Evolutionary conservation across 2,888 invertebrate genomes (phyloP), one percentile per base, ranked within the genome.

Genomic region (Sylvicola fuscatus): DNA sequence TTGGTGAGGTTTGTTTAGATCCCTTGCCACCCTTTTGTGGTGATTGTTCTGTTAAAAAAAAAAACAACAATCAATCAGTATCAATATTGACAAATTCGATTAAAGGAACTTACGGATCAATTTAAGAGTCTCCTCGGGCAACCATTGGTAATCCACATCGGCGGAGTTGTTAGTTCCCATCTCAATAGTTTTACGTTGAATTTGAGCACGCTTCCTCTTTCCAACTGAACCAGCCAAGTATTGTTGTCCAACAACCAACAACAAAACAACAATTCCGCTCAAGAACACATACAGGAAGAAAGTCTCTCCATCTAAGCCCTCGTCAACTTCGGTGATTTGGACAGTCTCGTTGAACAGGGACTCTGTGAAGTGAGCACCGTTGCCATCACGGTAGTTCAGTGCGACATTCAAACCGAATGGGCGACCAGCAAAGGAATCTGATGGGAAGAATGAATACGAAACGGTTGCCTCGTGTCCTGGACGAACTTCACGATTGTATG

Each of bases 301-400:
- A 14, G 95, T 97, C 68, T 98, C 98, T 14, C 93, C 92, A 56
- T 97, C 97, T 39, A 98, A 66, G 37, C 95, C 93, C 58, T 93
- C 92, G 45, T 97, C 93, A 29, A 97, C 68, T 60, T 99, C 98
- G 3, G 89, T 73, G 38, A 98, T 84, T 59, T 84, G 84, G 21
- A 98, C 70, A 0, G 98, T 99, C 62, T 97, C 92, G 58, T 98
- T 98, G 69, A 86, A 98, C 3, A 98, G 89, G 31, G 95, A 86
- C 58, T 90, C 90, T 56, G 65, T 65, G 47, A 65, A 71, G 44
- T 57, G 61, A 43, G 65, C 64, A 40, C 70, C 71, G 44, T 62
- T 66, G 40, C 67, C 60, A 56, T 93, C 90, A 50, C 78, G 79
- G 61, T 95, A 95, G 51, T 81, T 80, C 32, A 97, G 65, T 47